A percentile compares a stretch with the other conserved stretches of the same genome.
Evolutionary conservation across 2,113 vertebrate genomes (phyloP).

Genomic region (Tringa solitaria): DNA sequence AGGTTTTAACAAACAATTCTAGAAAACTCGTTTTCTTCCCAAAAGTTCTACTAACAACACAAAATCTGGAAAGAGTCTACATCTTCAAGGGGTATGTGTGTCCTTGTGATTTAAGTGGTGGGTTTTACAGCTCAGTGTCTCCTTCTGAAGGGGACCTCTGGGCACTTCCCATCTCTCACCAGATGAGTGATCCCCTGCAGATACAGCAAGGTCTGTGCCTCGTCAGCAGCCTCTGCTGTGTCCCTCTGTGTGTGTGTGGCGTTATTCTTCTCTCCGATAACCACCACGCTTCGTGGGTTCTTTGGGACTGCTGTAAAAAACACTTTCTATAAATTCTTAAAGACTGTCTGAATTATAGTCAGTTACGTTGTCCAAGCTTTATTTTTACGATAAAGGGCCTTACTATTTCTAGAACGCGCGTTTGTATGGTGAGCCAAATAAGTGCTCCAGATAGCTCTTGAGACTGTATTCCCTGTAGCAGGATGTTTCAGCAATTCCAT

Average conservation of each 20-base stretch:
- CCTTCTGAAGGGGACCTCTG: neutral
- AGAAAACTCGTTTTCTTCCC: neutral
- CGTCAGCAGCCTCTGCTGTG: neutral
- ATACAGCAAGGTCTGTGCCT: neutral
- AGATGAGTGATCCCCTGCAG: neutral
- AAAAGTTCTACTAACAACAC: neutral
- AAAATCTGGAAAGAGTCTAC: neutral
- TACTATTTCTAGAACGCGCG: neutral
- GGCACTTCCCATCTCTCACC: neutral
- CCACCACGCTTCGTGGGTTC: neutral
- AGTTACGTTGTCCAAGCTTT: neutral
- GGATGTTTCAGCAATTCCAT: neutral
- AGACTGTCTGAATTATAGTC: neutral
- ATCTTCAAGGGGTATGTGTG: neutral
- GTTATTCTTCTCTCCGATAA: neutral
- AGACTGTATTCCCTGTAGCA: rapidly evolving
- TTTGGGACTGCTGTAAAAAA: neutral
- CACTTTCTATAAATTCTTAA: neutral
- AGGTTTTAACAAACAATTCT: neutral
- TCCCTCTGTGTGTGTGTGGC: neutral
- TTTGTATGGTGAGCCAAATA: neutral
- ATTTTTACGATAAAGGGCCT: neutral
- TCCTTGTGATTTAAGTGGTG: neutral
- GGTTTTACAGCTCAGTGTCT: neutral
- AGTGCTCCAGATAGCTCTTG: neutral